Percentiles rank a stretch among this genome's conserved stretches.
phyloP scores from a whole-genome alignment of 2,797 vertebrate genomes.

The Salarias fasciatus region DNA sequence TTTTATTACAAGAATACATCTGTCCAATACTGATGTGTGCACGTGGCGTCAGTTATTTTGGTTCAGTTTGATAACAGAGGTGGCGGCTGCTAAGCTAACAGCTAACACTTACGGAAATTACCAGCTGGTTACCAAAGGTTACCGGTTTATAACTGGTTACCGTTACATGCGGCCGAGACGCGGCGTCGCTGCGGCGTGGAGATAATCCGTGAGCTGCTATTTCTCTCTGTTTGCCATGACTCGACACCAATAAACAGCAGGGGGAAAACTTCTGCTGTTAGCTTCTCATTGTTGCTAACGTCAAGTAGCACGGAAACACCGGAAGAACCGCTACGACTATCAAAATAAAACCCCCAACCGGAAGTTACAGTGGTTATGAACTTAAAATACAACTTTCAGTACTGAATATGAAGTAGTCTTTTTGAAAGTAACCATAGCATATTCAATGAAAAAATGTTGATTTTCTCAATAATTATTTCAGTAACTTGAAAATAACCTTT shows the following conservation, averaged over 20 bases:
- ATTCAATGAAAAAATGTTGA: no score
- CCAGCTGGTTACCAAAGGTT: slow-evolving; percentile 13
- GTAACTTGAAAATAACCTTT: no score
- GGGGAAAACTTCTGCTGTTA: slow-evolving; percentile 69
- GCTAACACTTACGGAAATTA: slow-evolving; percentile 46
- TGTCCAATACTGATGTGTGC: no score
- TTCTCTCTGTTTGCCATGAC: slow-evolving; percentile 51
- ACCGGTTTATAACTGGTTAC: slow-evolving; percentile 25
- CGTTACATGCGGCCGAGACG: neutral
- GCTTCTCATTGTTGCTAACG: slow-evolving; percentile 53
- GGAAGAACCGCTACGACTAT: slow-evolving; percentile 25
- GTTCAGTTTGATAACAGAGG: neutral
- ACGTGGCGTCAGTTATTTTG: no score
- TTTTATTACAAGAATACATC: no score
- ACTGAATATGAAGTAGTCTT: no score
- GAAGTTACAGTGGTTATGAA: neutral
- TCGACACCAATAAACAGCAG: slow-evolving; percentile 21
- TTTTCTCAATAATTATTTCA: no score
- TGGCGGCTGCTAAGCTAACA: slow-evolving; percentile 33
- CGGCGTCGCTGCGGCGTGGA: slow-evolving; percentile 57
- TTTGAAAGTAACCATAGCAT: no score
- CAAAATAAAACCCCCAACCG: slow-evolving; percentile 35
- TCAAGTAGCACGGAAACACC: neutral
- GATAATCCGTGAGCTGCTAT: slow-evolving; percentile 26
- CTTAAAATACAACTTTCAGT: neutral